Base-by-base conservation (phyloP, 37 sponge, comb jelly and placozoan species). In the Agelas oroides region DNA sequence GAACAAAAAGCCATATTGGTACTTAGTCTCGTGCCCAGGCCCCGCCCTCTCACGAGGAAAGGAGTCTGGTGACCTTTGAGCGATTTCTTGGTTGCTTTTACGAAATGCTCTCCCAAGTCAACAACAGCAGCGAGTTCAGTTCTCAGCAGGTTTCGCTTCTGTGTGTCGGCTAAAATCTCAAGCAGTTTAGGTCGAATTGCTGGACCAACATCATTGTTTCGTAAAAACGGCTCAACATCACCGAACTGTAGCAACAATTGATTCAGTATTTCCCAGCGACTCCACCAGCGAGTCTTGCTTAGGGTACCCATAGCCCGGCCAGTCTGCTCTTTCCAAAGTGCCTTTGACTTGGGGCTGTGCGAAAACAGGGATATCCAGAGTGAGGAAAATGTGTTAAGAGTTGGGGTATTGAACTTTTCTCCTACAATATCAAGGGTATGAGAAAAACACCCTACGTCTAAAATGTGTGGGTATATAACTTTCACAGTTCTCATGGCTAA, bases 241-340 rank as follows among this genome's bases (percentile, higher is more conserved):
- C 85, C 91, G 74, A 90, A 90, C 62, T 84, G 77, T 11, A 68
- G 53, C 70, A 84, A 53, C 57, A 90, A 12, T 41, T 90, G 85
- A 14, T 79, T n/a, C 33, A 72, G 27, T 38, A 87, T 60, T 53
- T 84, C 76, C 80, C 80, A 84, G 36, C 68, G 56, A 30, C 81
- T 80, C 91, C 91, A 90, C 91, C 85, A 90, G 53, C 82, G 55
- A 16, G 91, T 90, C 16, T 65, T 66, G 25, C 81, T 79, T 40
- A 53, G 65, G 6, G 85, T 53, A 6, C 81, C 71, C 91, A 90
- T 84, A 32, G 78, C n/a, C 40, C 33, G 27, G 1, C 90, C 90
- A 20, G 84, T 83, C 69, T 84, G 71, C 34, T 76, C 37, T 65
- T 88, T 88, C 89, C 89, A 88, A 17, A 77, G 68, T 18, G 57